These are phyloP conservation scores for Odontophorus gujanensis DNA, from an alignment of 2,113 vertebrate species.

Conservation along the genomic window DNA sequence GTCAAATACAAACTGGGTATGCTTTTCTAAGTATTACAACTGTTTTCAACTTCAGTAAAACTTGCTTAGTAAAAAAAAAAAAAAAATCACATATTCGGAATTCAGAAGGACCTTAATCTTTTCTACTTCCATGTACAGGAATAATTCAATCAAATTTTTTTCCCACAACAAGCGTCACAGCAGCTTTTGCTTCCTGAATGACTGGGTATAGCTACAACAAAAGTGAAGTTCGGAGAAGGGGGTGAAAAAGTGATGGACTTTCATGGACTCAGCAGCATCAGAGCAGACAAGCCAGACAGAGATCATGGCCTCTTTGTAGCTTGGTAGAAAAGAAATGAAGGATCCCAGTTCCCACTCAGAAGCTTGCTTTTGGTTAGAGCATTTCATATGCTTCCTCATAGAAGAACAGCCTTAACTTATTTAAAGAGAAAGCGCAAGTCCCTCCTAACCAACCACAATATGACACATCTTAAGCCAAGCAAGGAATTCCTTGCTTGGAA, in stretches of 20 bases:
- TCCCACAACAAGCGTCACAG: background rate
- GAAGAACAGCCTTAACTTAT: background rate
- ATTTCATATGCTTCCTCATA: background rate
- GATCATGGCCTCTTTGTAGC: background rate
- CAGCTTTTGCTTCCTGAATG: background rate
- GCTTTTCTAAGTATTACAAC: background rate
- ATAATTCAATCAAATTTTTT: background rate
- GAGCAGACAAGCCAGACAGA: background rate
- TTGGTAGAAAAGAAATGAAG: background rate
- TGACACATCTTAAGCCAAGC: background rate
- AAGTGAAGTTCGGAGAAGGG: background rate
- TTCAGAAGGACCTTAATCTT: background rate
- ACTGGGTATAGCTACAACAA: rapidly evolving
- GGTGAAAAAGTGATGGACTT: rapidly evolving
- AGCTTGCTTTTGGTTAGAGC: background rate
- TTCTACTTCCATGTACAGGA: background rate
- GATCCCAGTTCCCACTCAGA: background rate
- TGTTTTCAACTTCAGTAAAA: background rate
- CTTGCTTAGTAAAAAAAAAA: background rate
- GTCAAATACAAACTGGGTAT: background rate
- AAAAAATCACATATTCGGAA: background rate
- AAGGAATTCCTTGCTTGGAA: background rate
- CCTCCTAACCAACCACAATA: background rate
- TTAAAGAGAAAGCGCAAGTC: background rate
- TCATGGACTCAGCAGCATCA: background rate